Base-by-base conservation (phyloP, 2,888 invertebrate species). In the Melinaea marsaeus region DNA sequence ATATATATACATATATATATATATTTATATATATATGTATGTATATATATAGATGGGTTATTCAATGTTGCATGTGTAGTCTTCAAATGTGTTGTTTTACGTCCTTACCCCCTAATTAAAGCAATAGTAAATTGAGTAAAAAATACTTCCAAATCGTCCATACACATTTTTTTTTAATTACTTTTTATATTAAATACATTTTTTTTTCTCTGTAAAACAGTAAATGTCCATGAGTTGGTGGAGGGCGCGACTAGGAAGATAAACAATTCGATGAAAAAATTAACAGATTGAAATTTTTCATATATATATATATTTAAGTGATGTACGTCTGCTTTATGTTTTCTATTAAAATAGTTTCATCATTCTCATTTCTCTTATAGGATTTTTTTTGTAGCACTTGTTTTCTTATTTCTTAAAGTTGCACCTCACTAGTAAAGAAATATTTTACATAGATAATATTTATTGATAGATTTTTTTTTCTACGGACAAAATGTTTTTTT, bases 171-270 rank as follows among this genome's bases (percentile, higher is more conserved):
- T 55, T 61, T 60, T 33, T 62, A 58, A 62, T 60, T 67, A 64
- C 61, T 68, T 66, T 60, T 65, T 60, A 61, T 32, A 32, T n/a
- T 51, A 9, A 3, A 51, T 51, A 51, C 22, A 22, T 22, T 22
- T 22, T 32, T 51, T 32, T 51, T 51, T 51, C 32, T 51, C n/a
- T 32, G n/a, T 51, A 51, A 51, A 65, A 66, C 68, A 67, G 74
- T 63, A 61, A 80, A 78, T 72, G 69, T 84, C 61, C 77, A 75
- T 59, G 75, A 77, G 68, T 75, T 86, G 79, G 84, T 85, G 74
- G 78, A 81, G 72, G 77, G 71, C 57, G 82, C 80, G 42, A 81
- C 74, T 72, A 70, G 63, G 72, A 85, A 81, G 76, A 81, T 88
- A 65, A 80, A 82, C 57, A 57, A 54, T 34, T 78, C 82, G 34